Evolutionary conservation across 2,888 invertebrate genomes (phyloP), one percentile per base, ranked within the genome.

Genomic region (Trissolcus brochymenae): DNA sequence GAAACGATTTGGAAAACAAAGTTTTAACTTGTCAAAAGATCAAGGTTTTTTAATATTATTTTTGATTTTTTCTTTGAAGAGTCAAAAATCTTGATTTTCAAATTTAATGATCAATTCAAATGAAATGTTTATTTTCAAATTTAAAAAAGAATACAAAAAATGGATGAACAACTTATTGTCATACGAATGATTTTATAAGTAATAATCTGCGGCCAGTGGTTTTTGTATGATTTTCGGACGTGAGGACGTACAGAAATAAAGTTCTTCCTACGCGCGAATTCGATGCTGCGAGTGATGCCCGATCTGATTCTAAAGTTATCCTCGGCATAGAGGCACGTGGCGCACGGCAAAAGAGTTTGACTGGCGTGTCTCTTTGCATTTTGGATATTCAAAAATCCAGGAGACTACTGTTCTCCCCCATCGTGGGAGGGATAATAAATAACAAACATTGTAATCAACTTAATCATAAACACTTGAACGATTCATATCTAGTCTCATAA

Each of bases 241-340:
- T 79, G 83, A 84, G 84, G 84, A 81, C 79, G 81, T 79, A 84
- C 83, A 79, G 82, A 87, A 88, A 88, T 88, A 88, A 87, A 85
- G 84, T 85, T 88, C 35, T 87, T 88, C 89, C 89, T 89, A 89
- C 89, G 88, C 89, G 83, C 82, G 85, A 85, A 87, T 85, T 83
- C 84, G 81, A 84, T 78, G 84, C 87, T 87, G 85, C 87, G 86
- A 87, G 85, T 84, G 87, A 86, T 84, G 84, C 84, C 82, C 85
- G 83, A 84, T 87, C 84, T 84, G 82, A 85, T 87, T 88, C 88
- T 87, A 88, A 88, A 88, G 86, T 87, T 88, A 87, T 87, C 74
- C 78, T 64, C 73, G 46, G 59, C 46, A 59, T 74, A 70, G 51
- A 60, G 76, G 59, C 78, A 80, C 80, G 79, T 80, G 81, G 77